phyloP scores from a whole-genome alignment of 1,140 invertebrate species.

The Myzus persicae region DNA sequence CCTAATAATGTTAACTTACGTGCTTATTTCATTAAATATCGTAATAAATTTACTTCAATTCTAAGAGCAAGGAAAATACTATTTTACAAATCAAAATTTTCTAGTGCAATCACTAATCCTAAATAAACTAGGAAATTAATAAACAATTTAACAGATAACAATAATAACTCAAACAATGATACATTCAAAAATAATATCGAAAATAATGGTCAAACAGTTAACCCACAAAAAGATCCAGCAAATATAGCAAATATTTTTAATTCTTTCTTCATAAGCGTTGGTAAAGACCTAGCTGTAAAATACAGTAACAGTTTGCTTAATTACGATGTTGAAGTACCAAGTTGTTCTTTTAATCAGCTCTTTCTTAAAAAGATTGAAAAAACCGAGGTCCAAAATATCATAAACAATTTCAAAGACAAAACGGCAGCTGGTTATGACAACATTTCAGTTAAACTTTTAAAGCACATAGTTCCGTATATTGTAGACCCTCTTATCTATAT shows the following conservation, averaged over 20 bases:
- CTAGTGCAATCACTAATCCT: too few relatives aligned
- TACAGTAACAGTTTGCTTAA: neutral
- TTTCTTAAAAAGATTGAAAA: neutral
- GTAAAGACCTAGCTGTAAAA: too few relatives aligned
- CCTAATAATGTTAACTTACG: neutral
- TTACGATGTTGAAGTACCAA: neutral
- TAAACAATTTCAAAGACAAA: too few relatives aligned
- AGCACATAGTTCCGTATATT: neutral
- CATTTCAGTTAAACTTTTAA: neutral
- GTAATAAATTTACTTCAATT: neutral
- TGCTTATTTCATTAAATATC: neutral
- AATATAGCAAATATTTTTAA: conserved; percentile 34
- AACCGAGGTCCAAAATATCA: neutral
- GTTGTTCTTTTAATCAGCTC: neutral
- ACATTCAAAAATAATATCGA: conserved; percentile 1
- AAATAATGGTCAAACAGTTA: conserved; percentile 20
- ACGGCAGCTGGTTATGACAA: neutral
- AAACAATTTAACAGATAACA: neutral
- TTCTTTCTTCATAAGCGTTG: neutral
- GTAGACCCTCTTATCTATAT: neutral
- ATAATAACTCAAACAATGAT: neutral
- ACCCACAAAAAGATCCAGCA: neutral
- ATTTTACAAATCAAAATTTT: neutral
- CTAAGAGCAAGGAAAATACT: neutral
- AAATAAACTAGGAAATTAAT: neutral